These are phyloP conservation scores for Ramazzottius varieornatus DNA, from an alignment of 2,888 invertebrate species.

Conservation along the genomic window DNA sequence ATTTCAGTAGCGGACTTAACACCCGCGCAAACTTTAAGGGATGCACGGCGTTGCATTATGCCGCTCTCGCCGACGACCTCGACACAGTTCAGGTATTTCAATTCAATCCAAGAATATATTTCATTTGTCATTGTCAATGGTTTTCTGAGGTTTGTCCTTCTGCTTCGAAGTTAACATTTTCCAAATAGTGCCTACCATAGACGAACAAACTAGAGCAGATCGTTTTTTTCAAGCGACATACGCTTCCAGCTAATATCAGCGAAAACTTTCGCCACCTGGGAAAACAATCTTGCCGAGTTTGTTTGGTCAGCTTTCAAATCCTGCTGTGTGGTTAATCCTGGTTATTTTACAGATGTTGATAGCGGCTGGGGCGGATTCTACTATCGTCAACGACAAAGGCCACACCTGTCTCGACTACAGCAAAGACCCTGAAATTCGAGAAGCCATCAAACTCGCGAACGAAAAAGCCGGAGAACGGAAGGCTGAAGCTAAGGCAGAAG, in stretches of 20 bases:
- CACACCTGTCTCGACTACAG: slow-evolving; percentile 47
- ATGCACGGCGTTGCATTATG: slow-evolving; percentile 67
- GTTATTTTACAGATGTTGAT: background rate
- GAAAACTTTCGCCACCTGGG: too few species aligned
- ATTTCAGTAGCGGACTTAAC: slow-evolving; percentile 40
- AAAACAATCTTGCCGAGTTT: too few species aligned
- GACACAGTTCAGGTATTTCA: slow-evolving; percentile 30
- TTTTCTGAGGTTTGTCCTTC: too few species aligned
- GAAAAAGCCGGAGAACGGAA: slow-evolving; percentile 21
- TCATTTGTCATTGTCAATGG: too few species aligned
- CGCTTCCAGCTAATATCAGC: too few species aligned
- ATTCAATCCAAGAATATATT: too few species aligned
- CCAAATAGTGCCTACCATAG: too few species aligned
- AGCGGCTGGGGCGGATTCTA: slow-evolving; percentile 24
- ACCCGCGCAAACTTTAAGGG: slow-evolving; percentile 47
- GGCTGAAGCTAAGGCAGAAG: slow-evolving; percentile 41
- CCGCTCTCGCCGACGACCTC: slow-evolving; percentile 43
- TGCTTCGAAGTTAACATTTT: too few species aligned
- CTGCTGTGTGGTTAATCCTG: background rate
- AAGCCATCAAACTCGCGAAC: slow-evolving; percentile 27
- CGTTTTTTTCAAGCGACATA: too few species aligned
- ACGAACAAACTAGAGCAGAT: too few species aligned
- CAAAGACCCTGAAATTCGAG: slow-evolving; percentile 34
- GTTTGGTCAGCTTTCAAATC: too few species aligned
- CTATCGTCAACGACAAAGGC: slow-evolving; percentile 46